Conservation (phyloP, 2,888 invertebrate genomes). For the Drosophila limbata region DNA sequence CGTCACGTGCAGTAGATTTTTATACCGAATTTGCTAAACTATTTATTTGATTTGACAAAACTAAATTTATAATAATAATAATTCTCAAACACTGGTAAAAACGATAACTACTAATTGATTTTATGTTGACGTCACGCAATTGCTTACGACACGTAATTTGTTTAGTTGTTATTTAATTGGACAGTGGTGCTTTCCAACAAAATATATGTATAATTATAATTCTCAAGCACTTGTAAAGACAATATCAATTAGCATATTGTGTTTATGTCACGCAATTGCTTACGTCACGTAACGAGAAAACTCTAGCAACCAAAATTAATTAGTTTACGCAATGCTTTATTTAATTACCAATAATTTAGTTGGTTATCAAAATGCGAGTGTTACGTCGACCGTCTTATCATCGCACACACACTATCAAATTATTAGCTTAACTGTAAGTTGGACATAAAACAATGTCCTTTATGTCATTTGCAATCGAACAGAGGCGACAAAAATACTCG, state of each 20-base stretch:
- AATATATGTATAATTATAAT: background rate
- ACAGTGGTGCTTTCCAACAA: background rate
- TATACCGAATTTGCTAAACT: background rate
- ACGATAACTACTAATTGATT: background rate
- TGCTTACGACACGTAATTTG: background rate
- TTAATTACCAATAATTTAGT: slow-evolving; percentile 45
- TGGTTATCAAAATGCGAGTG: slow-evolving; percentile 18
- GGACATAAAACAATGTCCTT: slow-evolving; percentile 44
- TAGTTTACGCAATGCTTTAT: slow-evolving; percentile 26
- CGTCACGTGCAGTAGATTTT: background rate
- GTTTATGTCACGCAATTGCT: slow-evolving; percentile 6
- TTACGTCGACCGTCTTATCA: slow-evolving; percentile 22
- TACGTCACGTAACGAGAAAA: slow-evolving; percentile 9
- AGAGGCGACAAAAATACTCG: slow-evolving; percentile 64
- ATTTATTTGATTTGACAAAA: background rate
- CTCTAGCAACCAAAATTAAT: slow-evolving; percentile 22
- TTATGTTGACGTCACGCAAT: background rate
- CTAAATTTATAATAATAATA: background rate
- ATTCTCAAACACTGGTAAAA: background rate
- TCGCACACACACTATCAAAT: slow-evolving; percentile 27
- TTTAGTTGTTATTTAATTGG: background rate
- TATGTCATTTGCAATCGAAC: slow-evolving; percentile 44
- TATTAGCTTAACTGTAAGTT: slow-evolving; percentile 53
- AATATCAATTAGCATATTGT: background rate
- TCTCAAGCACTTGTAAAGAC: background rate